Base-by-base conservation (phyloP, 2,888 invertebrate species). In the Neuroscelio doddi region DNA sequence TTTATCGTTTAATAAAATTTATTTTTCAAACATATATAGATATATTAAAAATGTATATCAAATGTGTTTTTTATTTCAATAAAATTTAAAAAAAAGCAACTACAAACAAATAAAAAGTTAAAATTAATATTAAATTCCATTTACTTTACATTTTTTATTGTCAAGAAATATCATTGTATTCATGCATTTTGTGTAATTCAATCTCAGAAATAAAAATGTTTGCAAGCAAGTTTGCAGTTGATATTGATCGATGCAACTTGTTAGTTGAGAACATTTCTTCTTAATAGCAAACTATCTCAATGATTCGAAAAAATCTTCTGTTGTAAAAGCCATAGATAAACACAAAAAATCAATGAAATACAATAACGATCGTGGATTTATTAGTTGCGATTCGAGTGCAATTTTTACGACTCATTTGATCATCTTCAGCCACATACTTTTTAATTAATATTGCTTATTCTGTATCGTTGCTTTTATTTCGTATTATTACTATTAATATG, bases 351-450 rank as follows among this genome's bases (percentile, higher is more conserved):
- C 3, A 1, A 10, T 24, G 24, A 41, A 41, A n/a, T 24, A 9
- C 38, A 17, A 38, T 38, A 38, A 38, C 38, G 38, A 38, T 38
- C 15, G 17, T 16, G 3, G 1, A 38, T 38, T 38, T 38, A 7
- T 38, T 17, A 1, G 1, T 10, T 41, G 12, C 41, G 21, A 41
- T 24, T 24, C 41, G 16, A 7, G 15, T n/a, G 17, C 38, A 7
- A 41, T 41, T 16, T 2, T 24, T 24, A 10, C 24, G 1, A 24
- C 24, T 24, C n/a, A 10, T 24, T 10, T 3, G 41, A 24, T 21
- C 41, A 24, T 24, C 24, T 24, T 10, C 24, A 3, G 24, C 24
- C 4, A 16, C 27, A 27, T 44, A 44, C 16, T 29, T 4, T 27
- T 44, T 16, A 24, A 44, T 44, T 27, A 14, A 14, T 27, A 27